Percentiles rank a stretch among this genome's conserved stretches.
These are phyloP conservation scores for Nebria salina DNA, from an alignment of 2,888 invertebrate genomes.

Conservation along the genomic window DNA sequence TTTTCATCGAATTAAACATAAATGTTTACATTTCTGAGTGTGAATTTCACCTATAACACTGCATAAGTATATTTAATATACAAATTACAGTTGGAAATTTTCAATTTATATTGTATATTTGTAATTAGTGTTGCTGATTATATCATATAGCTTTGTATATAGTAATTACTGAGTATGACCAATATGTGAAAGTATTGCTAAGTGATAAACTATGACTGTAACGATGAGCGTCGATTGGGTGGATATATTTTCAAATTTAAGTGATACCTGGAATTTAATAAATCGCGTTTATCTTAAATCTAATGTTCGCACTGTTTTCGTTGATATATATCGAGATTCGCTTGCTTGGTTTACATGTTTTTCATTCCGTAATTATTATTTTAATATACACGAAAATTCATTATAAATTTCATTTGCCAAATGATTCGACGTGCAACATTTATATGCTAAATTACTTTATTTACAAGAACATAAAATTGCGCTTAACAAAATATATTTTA, in stretches of 20 bases:
- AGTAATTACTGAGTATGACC: neutral
- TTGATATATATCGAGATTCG: no score
- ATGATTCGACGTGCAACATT: no score
- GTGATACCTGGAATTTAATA: neutral
- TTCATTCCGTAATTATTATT: no score
- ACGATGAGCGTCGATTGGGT: neutral
- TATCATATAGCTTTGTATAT: slow-evolving; percentile 9
- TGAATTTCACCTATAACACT: slow-evolving; percentile 25
- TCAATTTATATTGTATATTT: slow-evolving; percentile 18
- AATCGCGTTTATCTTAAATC: neutral
- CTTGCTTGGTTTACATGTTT: no score
- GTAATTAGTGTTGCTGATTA: slow-evolving; percentile 30
- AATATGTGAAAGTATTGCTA: slow-evolving; percentile 15
- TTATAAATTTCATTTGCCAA: no score
- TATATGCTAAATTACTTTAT: no score
- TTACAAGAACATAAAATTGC: no score
- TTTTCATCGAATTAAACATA: neutral
- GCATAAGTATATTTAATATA: slow-evolving; percentile 11
- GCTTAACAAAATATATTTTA: no score
- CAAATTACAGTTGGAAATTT: slow-evolving; percentile 19
- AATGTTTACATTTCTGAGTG: neutral
- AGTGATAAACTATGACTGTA: neutral
- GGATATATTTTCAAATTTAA: neutral
- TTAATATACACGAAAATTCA: no score
- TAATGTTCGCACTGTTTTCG: no score